Evolutionary conservation across 2,113 vertebrate species (phyloP).

Genomic region (Bos taurus): DNA sequence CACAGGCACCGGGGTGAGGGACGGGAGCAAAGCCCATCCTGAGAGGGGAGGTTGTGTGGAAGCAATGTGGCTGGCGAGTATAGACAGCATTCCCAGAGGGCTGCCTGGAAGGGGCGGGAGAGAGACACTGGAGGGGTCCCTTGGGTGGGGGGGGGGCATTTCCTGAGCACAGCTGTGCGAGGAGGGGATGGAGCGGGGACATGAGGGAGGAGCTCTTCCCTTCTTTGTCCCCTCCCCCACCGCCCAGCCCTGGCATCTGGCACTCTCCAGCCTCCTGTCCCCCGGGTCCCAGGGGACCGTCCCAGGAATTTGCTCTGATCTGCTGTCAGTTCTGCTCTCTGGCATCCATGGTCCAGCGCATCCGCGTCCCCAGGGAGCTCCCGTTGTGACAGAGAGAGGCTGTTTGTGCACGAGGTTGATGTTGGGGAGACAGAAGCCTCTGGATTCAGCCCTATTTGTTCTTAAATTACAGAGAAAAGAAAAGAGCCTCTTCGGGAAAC

Average conservation of each 20-base stretch:
- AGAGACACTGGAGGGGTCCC: background rate
- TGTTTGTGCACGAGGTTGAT: accelerated
- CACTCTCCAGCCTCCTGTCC: background rate
- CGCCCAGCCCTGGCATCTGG: background rate
- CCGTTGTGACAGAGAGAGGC: accelerated
- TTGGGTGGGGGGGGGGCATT: background rate
- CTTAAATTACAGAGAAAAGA: background rate
- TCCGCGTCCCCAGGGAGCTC: background rate
- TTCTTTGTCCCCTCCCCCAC: accelerated
- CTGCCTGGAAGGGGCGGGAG: too few relatives aligned
- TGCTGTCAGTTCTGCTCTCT: accelerated
- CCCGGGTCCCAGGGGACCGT: background rate
- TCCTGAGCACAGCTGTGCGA: background rate
- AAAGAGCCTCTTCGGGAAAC: accelerated
- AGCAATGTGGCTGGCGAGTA: accelerated
- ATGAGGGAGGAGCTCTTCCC: too few relatives aligned
- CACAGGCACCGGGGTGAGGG: accelerated
- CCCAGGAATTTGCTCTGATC: background rate
- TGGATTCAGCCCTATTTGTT: background rate
- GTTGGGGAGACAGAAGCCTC: accelerated
- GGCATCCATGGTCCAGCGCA: background rate
- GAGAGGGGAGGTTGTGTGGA: accelerated
- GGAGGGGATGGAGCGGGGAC: accelerated
- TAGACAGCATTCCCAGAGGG: accelerated
- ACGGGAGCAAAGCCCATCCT: background rate